Base-by-base conservation (phyloP, 2,797 vertebrate genomes). In the Lepilemur septentrionalis region DNA sequence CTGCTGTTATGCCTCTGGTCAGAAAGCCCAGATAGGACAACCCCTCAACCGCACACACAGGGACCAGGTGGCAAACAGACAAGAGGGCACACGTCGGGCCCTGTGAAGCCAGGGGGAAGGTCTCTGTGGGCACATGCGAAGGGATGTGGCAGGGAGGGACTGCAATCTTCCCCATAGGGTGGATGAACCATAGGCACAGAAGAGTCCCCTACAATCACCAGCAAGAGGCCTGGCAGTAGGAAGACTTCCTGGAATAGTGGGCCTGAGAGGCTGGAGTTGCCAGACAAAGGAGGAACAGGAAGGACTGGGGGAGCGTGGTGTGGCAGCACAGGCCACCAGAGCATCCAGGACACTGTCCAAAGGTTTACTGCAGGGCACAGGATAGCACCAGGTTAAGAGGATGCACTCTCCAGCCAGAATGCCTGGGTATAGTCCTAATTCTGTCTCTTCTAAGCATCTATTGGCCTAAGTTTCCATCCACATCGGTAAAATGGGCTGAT, bases 271-370 rank as follows among this genome's bases (percentile, higher is more conserved):
- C 12, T 17, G 5, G 11, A 8, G 9, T 30, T 46, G 9, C n/a
- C 46, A 38, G 59, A 61, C 5, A 4, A 70, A 43, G 13, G 14
- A 30, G 61, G 22, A 20, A 1, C 61, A 8, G 9, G 20, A 18
- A 17, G 10, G 52, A 12, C 22, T 12, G 3, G 15, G 30, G 9
- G 17, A 50, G 5, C 1, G 48, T 1, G 2, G 28, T 1, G 0
- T 13, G 14, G 41, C 0, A 0, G 50, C 1, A 0, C 9, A 38
- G 7, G 8, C 63, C 18, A 63, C 32, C 28, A 0, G 7, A 7
- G 7, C 1, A 0, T 35, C 65, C 25, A 0, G 7, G 57, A 70
- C n/a, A 1, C 22, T 7, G 1, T 2, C 30, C 4, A 9, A 4
- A 0, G 61, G 50, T 75, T 63, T 14, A 7, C 35, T 12, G 43